phyloP scores from a whole-genome alignment of 1,140 invertebrate genomes.

The Solen grandis region DNA sequence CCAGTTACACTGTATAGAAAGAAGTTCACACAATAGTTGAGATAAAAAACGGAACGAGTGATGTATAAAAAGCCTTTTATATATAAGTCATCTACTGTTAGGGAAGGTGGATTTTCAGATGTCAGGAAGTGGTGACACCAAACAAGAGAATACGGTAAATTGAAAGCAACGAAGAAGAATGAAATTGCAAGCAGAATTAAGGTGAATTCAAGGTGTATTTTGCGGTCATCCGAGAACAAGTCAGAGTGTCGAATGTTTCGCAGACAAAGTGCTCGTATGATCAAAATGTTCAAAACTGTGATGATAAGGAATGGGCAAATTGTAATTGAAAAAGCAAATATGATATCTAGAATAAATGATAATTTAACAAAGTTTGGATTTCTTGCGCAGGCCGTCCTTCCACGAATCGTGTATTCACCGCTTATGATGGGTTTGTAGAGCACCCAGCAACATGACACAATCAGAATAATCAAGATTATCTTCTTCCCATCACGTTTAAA shows the following conservation, averaged over 20 bases:
- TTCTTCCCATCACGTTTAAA: slow-evolving; percentile 27
- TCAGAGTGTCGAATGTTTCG: slow-evolving; percentile 49
- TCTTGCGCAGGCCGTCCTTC: slow-evolving; percentile 29
- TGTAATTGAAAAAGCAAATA: slow-evolving; percentile 63
- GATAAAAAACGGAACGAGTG: slow-evolving; percentile 68
- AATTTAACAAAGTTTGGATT: slow-evolving; percentile 38
- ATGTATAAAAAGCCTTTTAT: slow-evolving; percentile 64
- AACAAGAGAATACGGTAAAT: slow-evolving; percentile 67
- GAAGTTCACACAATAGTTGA: slow-evolving; percentile 75
- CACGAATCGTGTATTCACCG: slow-evolving; percentile 16
- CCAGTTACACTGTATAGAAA: slow-evolving; percentile 75
- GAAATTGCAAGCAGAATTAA: slow-evolving; percentile 67
- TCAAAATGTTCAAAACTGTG: slow-evolving; percentile 62
- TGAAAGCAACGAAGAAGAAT: slow-evolving; percentile 64
- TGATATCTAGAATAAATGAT: slow-evolving; percentile 65
- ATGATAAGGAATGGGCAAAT: slow-evolving; percentile 63
- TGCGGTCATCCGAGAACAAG: slow-evolving; percentile 56
- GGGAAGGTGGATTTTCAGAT: too few relatives aligned
- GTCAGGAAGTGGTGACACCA: slow-evolving; percentile 45
- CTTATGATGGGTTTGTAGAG: slow-evolving; percentile 70
- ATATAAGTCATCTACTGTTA: too few relatives aligned
- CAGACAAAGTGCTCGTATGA: slow-evolving; percentile 58
- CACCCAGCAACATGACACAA: slow-evolving; percentile 45
- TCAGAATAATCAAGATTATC: slow-evolving; percentile 52
- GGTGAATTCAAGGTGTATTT: slow-evolving; percentile 65